These are phyloP conservation scores for Sericinus montela DNA, from an alignment of 2,888 invertebrate genomes.

Conservation along the genomic window DNA sequence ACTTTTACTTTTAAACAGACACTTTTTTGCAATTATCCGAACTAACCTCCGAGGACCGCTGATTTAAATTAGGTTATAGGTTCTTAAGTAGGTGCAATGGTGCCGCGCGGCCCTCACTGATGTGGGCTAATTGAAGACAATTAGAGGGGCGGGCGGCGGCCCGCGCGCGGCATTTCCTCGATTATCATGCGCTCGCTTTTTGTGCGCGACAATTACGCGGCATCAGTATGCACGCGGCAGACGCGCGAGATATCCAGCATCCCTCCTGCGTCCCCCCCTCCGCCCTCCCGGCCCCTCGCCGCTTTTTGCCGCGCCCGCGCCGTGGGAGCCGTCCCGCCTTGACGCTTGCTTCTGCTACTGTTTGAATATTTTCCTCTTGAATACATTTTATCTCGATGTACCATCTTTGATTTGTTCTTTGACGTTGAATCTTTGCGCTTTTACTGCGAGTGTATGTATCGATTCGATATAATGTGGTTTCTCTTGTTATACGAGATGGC, in stretches of 20 bases:
- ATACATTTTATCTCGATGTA: constrained; percentile 14
- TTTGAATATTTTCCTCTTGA: constrained; percentile 31
- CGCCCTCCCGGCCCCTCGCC: constrained; percentile 18
- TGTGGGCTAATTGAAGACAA: constrained; percentile 29
- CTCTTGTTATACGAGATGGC: too few species aligned
- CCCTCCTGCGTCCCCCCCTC: constrained; percentile 25
- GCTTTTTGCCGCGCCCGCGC: constrained; percentile 33
- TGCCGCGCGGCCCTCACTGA: not conserved
- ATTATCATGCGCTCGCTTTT: constrained; percentile 66
- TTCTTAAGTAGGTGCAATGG: not conserved
- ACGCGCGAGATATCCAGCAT: constrained; percentile 32
- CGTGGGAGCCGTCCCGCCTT: constrained; percentile 46
- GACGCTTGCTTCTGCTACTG: constrained; percentile 26
- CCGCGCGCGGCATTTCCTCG: constrained; percentile 49
- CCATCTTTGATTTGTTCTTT: not conserved
- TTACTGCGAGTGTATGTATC: too few species aligned
- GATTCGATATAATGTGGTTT: too few species aligned
- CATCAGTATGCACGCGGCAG: constrained; percentile 68
- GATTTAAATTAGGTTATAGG: not conserved
- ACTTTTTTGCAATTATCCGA: too few species aligned
- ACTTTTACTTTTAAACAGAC: too few species aligned
- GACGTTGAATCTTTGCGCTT: not conserved
- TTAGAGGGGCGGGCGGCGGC: not conserved
- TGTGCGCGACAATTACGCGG: constrained; percentile 59
- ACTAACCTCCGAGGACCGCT: not conserved